A percentile compares a stretch with the other conserved stretches of the same genome.
Conservation (phyloP, 2,888 invertebrate species). For the Amphipoea lucens region DNA sequence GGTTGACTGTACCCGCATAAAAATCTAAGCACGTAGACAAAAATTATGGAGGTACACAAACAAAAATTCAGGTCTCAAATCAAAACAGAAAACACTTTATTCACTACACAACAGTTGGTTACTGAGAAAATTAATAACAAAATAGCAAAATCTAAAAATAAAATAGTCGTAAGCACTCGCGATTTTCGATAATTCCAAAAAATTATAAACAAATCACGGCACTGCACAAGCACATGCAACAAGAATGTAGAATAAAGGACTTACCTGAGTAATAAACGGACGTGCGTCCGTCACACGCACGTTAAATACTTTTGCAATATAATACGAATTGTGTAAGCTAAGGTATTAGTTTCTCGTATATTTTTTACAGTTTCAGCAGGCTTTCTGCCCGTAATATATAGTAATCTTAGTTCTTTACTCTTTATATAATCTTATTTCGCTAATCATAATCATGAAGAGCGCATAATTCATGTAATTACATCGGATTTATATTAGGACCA, state of each 20-base stretch:
- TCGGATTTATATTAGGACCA: constrained; percentile 88
- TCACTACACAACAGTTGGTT: constrained; percentile 47
- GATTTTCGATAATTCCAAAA: constrained; percentile 60
- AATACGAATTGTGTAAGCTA: constrained; percentile 80
- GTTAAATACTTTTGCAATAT: constrained; percentile 78
- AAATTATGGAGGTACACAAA: constrained; percentile 61
- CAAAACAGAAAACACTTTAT: constrained; percentile 50
- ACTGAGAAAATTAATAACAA: constrained; percentile 52
- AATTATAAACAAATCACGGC: constrained; percentile 61
- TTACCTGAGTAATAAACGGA: constrained; percentile 84
- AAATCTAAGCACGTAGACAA: constrained; percentile 61
- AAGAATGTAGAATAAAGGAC: constrained; percentile 75
- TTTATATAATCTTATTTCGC: constrained; percentile 89
- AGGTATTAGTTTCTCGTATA: constrained; percentile 76
- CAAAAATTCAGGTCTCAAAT: constrained; percentile 44
- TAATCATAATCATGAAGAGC: constrained; percentile 90
- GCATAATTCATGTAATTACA: constrained; percentile 91
- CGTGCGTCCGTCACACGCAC: constrained; percentile 82
- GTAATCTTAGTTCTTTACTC: constrained; percentile 80
- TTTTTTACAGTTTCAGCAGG: constrained; percentile 76
- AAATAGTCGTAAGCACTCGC: constrained; percentile 69
- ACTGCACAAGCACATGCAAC: constrained; percentile 64
- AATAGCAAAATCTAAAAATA: constrained; percentile 72
- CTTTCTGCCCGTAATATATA: constrained; percentile 83
- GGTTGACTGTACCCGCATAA: constrained; percentile 64